Evolutionary conservation across 2,888 invertebrate species (phyloP).

Genomic region (Diarsia brunnea): DNA sequence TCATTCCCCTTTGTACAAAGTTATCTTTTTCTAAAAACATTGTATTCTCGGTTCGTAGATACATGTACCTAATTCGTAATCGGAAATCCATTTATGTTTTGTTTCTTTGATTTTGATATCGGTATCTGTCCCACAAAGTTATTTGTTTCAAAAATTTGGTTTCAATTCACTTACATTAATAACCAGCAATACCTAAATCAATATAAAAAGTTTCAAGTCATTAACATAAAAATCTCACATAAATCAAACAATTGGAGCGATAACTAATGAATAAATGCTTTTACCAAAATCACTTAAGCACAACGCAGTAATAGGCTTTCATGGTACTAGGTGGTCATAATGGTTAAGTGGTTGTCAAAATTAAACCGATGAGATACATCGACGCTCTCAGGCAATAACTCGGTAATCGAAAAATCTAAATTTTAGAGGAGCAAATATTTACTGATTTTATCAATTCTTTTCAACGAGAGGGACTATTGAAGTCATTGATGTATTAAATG

Average conservation of each 20-base stretch:
- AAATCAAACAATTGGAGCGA: neutral
- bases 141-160: neutral
- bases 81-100: neutral
- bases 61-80: conserved; percentile 5
- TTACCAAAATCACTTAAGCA: neutral
- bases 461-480: no score
- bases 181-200: neutral
- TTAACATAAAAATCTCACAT: neutral
- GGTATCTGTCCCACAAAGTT: neutral
- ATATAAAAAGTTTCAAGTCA: neutral
- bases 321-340: neutral
- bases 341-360: neutral
- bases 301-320: neutral
- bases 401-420: no score
- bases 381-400: no score
- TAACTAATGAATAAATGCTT: neutral
- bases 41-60: neutral
- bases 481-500: no score
- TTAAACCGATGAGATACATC: no score
- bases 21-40: neutral
- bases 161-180: neutral
- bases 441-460: no score
- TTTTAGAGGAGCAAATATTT: no score
- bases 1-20: conserved; percentile 1
- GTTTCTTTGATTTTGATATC: conserved; percentile 6